Conservation (phyloP, 2,113 vertebrate genomes). For the Ptychochromis oligacanthus region DNA sequence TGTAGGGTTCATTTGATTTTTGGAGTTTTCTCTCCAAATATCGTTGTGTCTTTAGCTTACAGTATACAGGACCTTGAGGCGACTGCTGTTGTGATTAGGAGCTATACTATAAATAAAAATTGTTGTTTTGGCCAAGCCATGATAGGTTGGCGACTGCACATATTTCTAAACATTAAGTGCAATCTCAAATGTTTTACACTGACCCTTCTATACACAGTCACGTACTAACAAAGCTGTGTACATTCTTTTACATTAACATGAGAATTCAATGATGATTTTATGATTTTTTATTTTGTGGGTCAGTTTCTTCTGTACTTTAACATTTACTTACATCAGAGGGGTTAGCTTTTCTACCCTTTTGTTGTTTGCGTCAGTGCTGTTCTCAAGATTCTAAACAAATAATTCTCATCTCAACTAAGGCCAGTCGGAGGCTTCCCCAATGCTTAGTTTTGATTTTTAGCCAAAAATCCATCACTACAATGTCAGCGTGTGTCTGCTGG, state of each 20-base stretch:
- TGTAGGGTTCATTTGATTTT: too few relatives aligned
- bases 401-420: neutral
- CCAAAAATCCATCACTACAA: neutral
- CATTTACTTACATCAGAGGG: neutral
- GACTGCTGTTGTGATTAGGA: too few relatives aligned
- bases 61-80: too few relatives aligned
- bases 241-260: neutral
- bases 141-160: neutral
- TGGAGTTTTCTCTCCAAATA: too few relatives aligned
- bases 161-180: neutral
- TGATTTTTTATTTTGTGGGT: neutral
- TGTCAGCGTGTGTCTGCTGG: neutral
- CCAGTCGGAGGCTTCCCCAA: neutral
- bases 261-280: neutral
- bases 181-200: neutral
- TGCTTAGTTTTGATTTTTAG: neutral
- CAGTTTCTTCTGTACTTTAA: neutral
- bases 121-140: neutral
- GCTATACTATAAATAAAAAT: too few relatives aligned
- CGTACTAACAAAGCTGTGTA: neutral
- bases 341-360: fast-evolving
- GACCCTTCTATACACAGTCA: fast-evolving
- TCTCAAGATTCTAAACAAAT: neutral
- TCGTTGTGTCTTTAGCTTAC: too few relatives aligned
- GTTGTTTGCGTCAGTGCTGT: fast-evolving